Evolutionary conservation across 2,888 invertebrate genomes (phyloP).

Genomic region (Lucinisca nassula): DNA sequence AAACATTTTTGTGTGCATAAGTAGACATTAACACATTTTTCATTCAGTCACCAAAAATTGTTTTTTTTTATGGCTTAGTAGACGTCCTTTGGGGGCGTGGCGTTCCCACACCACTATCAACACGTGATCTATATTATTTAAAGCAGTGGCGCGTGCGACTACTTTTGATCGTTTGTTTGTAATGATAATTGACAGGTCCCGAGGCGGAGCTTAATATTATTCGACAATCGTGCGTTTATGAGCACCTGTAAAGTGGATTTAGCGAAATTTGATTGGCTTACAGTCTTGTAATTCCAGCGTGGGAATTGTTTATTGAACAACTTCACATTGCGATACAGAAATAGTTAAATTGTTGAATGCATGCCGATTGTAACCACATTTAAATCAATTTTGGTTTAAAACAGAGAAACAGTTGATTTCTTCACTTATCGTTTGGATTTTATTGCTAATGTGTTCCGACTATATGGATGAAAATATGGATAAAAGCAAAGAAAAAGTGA

Average conservation of each 20-base stretch:
- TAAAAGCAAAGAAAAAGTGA: constrained; percentile 54
- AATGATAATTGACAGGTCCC: constrained; percentile 44
- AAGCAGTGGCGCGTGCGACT: constrained; percentile 68
- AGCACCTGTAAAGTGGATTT: constrained; percentile 64
- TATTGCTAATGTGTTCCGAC: constrained; percentile 37
- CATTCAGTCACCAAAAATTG: constrained; percentile 61
- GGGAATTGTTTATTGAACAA: constrained; percentile 81
- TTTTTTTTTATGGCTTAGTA: constrained; percentile 61
- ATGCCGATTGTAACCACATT: constrained; percentile 23
- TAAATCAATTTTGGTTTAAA: constrained; percentile 1
- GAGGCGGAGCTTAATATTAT: constrained; percentile 32
- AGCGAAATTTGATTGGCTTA: constrained; percentile 74
- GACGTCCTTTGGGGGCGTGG: constrained; percentile 52
- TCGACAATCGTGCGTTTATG: constrained; percentile 40
- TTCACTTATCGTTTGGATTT: not conserved
- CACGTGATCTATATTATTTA: constrained; percentile 48
- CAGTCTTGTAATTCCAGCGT: constrained; percentile 79
- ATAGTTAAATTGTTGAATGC: constrained; percentile 71
- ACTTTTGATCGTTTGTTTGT: constrained; percentile 60
- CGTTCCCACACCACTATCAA: constrained; percentile 61
- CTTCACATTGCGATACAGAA: constrained; percentile 82
- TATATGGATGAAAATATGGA: constrained; percentile 52
- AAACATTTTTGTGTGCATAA: constrained; percentile 68
- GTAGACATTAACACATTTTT: constrained; percentile 66
- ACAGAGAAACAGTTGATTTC: constrained; percentile 23